Evolutionary conservation across 2,888 invertebrate species (phyloP).

Genomic region (Eupithecia abbreviata): DNA sequence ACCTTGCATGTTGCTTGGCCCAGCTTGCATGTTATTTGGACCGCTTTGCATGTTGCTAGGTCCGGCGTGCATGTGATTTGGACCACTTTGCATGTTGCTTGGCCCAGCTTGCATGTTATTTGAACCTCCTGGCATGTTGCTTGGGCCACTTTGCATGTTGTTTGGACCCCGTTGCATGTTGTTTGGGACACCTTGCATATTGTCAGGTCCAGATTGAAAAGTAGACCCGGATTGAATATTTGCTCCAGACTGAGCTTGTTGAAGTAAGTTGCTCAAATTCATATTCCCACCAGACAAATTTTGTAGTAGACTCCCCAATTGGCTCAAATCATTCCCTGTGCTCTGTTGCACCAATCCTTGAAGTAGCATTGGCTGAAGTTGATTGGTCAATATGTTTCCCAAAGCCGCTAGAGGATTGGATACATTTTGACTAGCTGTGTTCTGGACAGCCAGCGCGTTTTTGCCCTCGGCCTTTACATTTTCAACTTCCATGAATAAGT

Average conservation of each 20-base stretch:
- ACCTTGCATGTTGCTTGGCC: conserved; percentile 10
- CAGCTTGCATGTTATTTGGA: conserved; percentile 20
- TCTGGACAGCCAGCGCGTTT: background rate
- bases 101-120: conserved; percentile 9
- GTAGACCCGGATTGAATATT: conserved; percentile 20
- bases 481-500: conserved; percentile 14
- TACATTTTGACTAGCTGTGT: background rate
- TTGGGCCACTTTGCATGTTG: conserved; percentile 21
- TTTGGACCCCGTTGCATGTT: conserved; percentile 19
- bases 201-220: conserved; percentile 14
- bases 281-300: conserved; percentile 13
- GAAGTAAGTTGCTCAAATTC: conserved; percentile 12
- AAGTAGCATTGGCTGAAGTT: conserved; percentile 25
- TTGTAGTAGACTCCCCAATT: conserved; percentile 15
- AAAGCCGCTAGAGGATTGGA: conserved; percentile 18
- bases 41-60: conserved; percentile 20
- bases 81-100: conserved; percentile 18
- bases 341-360: conserved; percentile 24
- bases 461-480: background rate
- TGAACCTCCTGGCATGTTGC: conserved; percentile 19
- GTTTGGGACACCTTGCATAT: conserved; percentile 18
- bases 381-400: conserved; percentile 19
- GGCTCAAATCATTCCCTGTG: conserved; percentile 12
- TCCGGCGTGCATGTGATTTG: conserved; percentile 18
- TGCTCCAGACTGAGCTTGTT: conserved; percentile 15